Base-by-base conservation (phyloP, 92 coral and sea anemone species). In the Heteractis magnifica region DNA sequence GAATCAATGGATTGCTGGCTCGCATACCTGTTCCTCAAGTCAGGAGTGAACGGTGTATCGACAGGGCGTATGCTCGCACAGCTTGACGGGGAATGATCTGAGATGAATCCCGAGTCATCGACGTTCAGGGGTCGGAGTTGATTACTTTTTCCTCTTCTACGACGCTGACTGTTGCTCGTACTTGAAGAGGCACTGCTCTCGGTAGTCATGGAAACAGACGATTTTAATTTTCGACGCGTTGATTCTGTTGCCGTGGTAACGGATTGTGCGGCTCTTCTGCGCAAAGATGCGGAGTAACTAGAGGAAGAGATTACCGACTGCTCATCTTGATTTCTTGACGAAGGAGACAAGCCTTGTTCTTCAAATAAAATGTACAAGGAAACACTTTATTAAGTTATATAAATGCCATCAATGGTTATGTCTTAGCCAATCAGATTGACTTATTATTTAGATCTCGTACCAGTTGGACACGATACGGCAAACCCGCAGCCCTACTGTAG, bases 1-100 rank as follows among this genome's bases (percentile, higher is more conserved):
- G 94, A 85, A 12, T 81, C 81, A 44, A 79, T 77, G 49, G 94
- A 91, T 48, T 89, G 89, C 88, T 82, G 89, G 90, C 94, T 88
- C 85, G 83, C 80, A 5, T 80, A 77, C 52, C 89, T 82, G 59
- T 79, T 74, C 44, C 80, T 59, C 16, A 34, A 21, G 14, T 70
- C 81, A 52, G 79, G 89, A 62, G 90, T 91, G 62, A 88, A 79
- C 18, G 94, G 94, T 41, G 94, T 91, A 7, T 84, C 88, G 9
- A 80, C 88, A 7, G 94, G 85, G 9, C 76, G 84, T n/a, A 91
- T 68, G 51, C 92, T 88, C 8, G 49, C 86, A 12, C 80, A 41
- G 48, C 90, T 85, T 7, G 94, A 91, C 52, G 82, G 74, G 4
- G 84, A 73, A 0, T 86, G 72, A 58, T 79, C 91, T 75, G 89